Conservation (phyloP, 2,888 invertebrate species). For the Hyles lineata region DNA sequence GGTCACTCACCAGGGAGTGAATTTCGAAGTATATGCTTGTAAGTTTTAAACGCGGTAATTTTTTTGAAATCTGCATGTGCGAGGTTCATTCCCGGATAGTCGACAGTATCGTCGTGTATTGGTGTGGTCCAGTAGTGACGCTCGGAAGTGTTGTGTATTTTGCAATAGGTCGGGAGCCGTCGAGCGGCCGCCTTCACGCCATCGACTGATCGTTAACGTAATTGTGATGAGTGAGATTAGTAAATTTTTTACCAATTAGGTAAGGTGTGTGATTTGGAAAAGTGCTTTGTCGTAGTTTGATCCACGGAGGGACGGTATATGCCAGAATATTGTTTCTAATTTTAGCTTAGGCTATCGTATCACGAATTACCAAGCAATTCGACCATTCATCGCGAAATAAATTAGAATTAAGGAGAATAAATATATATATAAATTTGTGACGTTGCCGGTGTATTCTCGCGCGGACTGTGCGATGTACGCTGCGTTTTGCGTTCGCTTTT, state of each 20-base stretch:
- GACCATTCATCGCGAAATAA: conserved; percentile 85
- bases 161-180: conserved; percentile 39
- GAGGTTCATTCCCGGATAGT: background rate
- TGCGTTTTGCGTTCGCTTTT: conserved; percentile 58
- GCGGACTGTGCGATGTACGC: conserved; percentile 56
- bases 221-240: conserved; percentile 77
- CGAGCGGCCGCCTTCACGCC: conserved; percentile 52
- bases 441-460: conserved; percentile 62
- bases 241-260: conserved; percentile 74
- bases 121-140: background rate
- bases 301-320: conserved; percentile 63
- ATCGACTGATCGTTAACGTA: conserved; percentile 76
- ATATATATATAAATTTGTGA: conserved; percentile 72
- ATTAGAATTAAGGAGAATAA: conserved; percentile 74
- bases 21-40: background rate
- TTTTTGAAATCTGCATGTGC: background rate
- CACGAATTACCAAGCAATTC: conserved; percentile 83
- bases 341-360: conserved; percentile 73
- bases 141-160: background rate
- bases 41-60: background rate
- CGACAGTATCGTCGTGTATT: background rate
- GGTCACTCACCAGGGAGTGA: background rate
- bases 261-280: conserved; percentile 69
- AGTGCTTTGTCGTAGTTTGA: conserved; percentile 74
- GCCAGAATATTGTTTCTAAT: conserved; percentile 79